Evolutionary conservation across 2,113 vertebrate species (phyloP).

Genomic region (Lepisosteus osseus): DNA sequence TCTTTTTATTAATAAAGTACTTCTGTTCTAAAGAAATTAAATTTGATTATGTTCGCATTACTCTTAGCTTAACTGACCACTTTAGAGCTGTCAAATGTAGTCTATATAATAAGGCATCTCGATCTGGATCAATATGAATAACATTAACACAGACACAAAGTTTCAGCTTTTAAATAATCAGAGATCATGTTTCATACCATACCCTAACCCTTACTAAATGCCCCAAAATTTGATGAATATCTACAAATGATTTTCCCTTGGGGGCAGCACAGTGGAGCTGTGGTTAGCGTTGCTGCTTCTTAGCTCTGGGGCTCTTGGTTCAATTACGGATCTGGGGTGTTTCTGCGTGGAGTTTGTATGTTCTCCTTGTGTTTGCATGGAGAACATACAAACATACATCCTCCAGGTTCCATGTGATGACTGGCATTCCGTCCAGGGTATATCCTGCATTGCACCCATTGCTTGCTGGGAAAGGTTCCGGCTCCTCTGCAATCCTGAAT

Average conservation of each 20-base stretch:
- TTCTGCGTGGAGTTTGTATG: too few relatives aligned
- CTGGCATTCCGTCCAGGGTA: too few relatives aligned
- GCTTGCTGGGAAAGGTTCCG: too few relatives aligned
- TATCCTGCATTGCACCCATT: too few relatives aligned
- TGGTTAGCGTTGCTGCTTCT: too few relatives aligned
- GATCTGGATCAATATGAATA: slow-evolving; percentile 5
- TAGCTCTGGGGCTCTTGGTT: neutral
- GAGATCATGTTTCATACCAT: neutral
- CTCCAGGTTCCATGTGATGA: neutral
- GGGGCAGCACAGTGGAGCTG: too few relatives aligned
- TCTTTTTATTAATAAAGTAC: too few relatives aligned
- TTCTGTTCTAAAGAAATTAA: too few relatives aligned
- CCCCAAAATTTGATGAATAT: neutral
- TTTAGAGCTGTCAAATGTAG: neutral
- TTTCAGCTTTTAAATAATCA: neutral
- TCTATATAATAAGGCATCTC: neutral
- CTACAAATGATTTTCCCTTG: neutral
- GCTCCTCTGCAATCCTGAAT: too few relatives aligned
- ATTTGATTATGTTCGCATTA: too few relatives aligned
- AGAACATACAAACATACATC: neutral
- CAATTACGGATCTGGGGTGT: neutral
- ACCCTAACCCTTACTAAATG: neutral
- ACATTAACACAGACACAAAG: neutral
- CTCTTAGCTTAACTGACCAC: neutral
- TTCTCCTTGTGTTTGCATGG: too few relatives aligned